phyloP scores from a whole-genome alignment of 2,113 vertebrate genomes.

The Tachycineta bicolor region DNA sequence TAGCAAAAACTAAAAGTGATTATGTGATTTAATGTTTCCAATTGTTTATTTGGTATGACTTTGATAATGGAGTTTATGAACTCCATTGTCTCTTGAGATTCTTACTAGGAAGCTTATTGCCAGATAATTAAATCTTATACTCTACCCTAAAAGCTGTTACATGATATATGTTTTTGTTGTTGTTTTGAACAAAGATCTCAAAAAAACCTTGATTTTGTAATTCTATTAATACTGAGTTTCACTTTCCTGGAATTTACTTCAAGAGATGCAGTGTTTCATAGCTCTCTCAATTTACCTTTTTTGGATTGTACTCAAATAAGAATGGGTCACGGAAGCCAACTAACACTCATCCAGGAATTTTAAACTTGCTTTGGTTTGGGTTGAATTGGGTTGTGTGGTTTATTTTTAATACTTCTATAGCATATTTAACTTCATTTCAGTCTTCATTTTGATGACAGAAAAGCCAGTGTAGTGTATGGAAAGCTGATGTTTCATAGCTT shows the following conservation, averaged over 20 bases:
- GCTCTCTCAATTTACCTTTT: neutral
- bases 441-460: neutral
- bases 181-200: neutral
- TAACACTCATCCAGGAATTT: neutral
- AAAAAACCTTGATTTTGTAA: neutral
- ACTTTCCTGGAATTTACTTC: neutral
- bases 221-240: neutral
- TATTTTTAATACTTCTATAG: neutral
- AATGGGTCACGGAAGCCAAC: neutral
- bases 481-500: neutral
- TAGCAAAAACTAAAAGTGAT: neutral
- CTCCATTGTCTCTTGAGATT: neutral
- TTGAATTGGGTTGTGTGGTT: fast-evolving
- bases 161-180: neutral
- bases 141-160: neutral
- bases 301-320: neutral
- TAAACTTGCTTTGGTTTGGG: neutral
- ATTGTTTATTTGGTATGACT: neutral
- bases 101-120: neutral
- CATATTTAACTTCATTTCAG: neutral
- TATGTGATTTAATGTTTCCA: neutral
- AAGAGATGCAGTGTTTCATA: neutral
- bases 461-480: fast-evolving
- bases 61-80: neutral
- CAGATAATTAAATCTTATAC: neutral